Conservation (phyloP, 2,797 vertebrate genomes). For the Hydrolagus colliei region DNA sequence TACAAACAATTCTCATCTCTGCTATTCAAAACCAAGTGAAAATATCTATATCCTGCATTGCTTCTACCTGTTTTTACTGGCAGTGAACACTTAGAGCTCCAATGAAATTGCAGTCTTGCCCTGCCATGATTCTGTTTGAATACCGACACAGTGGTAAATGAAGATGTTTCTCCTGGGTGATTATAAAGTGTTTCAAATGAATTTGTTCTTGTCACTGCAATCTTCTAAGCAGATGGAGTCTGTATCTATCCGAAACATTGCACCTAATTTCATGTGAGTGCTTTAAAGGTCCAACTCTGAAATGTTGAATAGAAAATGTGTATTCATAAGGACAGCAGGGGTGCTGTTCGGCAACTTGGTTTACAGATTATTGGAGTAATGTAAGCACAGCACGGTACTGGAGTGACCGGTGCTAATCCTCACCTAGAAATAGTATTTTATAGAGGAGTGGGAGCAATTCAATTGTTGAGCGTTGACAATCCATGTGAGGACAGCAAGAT, state of each 20-base stretch:
- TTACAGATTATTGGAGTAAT: background rate
- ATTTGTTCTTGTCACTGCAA: conserved; percentile 9
- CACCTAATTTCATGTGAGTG: conserved; percentile 6
- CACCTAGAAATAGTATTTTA: conserved; percentile 2
- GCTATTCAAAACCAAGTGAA: background rate
- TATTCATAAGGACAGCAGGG: conserved; percentile 22
- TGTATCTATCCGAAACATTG: conserved; percentile 1
- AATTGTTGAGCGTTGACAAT: background rate
- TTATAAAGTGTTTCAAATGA: conserved; percentile 5
- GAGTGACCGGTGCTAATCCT: background rate
- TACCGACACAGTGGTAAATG: background rate
- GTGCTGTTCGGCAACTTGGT: background rate
- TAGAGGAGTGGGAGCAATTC: background rate
- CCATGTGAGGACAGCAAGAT: background rate
- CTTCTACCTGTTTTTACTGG: background rate
- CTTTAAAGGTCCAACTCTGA: background rate
- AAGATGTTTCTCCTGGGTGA: conserved; percentile 6
- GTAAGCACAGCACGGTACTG: background rate
- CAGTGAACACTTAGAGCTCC: background rate
- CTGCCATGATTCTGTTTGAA: conserved; percentile 7
- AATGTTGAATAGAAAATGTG: background rate
- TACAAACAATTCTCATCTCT: background rate
- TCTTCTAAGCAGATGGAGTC: conserved; percentile 15
- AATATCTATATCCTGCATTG: background rate
- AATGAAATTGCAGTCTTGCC: background rate